phyloP scores from a whole-genome alignment of 2,113 vertebrate genomes.

The Calonectris borealis region DNA sequence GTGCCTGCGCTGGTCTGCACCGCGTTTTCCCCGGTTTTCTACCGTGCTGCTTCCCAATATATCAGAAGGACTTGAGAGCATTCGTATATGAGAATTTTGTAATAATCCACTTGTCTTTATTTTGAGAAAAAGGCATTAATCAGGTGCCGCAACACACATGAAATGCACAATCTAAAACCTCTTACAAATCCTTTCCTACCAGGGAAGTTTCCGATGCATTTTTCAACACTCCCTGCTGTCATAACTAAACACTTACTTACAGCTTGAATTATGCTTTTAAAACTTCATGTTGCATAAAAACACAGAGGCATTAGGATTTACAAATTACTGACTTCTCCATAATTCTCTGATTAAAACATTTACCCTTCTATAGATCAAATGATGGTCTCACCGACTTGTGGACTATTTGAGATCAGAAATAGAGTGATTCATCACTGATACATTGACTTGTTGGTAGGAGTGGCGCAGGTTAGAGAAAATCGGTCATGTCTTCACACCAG shows the following conservation, averaged over 20 bases:
- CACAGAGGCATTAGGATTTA: background rate
- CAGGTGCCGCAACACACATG: background rate
- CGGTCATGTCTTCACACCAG: background rate
- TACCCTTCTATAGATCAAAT: background rate
- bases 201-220: background rate
- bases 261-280: background rate
- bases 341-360: background rate
- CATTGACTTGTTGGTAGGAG: background rate
- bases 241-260: background rate
- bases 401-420: background rate
- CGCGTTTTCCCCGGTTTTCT: rapidly evolving
- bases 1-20: rapidly evolving
- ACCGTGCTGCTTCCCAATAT: background rate
- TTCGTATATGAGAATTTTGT: background rate
- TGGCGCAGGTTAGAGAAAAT: background rate
- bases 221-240: background rate
- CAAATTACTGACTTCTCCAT: background rate
- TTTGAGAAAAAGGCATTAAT: background rate
- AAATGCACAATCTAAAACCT: background rate
- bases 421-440: background rate
- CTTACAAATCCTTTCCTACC: background rate
- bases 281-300: background rate
- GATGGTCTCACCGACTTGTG: background rate
- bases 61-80: background rate
- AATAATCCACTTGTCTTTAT: background rate